Evolutionary conservation across 1,140 invertebrate species (phyloP), one percentile per base, ranked within the genome.

Genomic region (Drosophila tani): DNA sequence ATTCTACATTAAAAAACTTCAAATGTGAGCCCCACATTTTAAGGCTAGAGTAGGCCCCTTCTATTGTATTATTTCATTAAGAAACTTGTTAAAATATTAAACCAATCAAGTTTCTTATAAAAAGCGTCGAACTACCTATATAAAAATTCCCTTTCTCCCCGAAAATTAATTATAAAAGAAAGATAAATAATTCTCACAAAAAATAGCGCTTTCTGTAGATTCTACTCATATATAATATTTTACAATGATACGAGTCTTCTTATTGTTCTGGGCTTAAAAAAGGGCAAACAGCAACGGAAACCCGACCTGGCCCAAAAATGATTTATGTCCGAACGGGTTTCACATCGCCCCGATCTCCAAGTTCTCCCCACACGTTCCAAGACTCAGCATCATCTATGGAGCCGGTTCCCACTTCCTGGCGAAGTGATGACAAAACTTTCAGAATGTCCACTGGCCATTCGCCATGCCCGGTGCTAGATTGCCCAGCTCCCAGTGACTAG

Each of bases 341-440:
- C 29, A 43, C 51, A 38, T 47, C 71, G 35, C 62, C 51, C 29
- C 45, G 24, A 32, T 58, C 29, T 17, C 43, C 47, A 29, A 29
- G 38, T 45, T 40, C 38, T n/a, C 40, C 70, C 63, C 69, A 57
- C 65, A 41, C 50, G 55, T 53, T 79, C 67, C 32, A 35, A 35
- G 9, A 74, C 27, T 66, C 55, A 66, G 53, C 71, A 63, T 56
- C 71, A 63, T 56, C 58, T 69, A 71, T 53, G 67, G 75, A 91
- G 88, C 88, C 88, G 88, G 88, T 91, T 91, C 62, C 46, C 84
- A 85, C 78, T 91, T 91, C 88, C 88, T 91, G 88, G 50, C 81
- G 64, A 82, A 70, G 73, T 83, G 83, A 78, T 83, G 79, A 88
- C 80, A 81, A 83, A 80, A 78, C 71, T 82, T 82, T 75, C 51